Evolutionary conservation across 2,888 invertebrate species (phyloP).

Genomic region (Altica lythri): DNA sequence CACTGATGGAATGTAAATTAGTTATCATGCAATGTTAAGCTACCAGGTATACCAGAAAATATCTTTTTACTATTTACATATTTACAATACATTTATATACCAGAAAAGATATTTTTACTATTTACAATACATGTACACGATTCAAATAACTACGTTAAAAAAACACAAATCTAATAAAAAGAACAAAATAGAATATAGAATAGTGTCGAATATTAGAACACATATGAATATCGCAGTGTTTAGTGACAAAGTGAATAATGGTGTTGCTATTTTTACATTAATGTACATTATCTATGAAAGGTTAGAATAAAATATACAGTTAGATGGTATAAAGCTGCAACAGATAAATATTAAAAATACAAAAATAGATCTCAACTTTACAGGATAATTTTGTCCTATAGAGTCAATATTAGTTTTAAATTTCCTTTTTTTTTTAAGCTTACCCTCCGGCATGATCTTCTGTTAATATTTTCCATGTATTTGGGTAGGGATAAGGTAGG

Average conservation of each 20-base stretch:
- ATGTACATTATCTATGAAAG: constrained; percentile 40
- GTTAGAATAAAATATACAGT: constrained; percentile 53
- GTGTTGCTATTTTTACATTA: constrained; percentile 54
- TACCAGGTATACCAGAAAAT: constrained; percentile 12
- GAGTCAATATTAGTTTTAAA: too few species aligned
- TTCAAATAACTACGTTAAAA: background rate
- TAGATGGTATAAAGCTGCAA: constrained; percentile 50
- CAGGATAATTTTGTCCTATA: constrained; percentile 1
- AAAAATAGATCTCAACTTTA: background rate
- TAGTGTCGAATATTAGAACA: constrained; percentile 18
- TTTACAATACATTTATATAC: background rate
- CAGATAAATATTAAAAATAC: constrained; percentile 34
- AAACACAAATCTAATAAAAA: background rate
- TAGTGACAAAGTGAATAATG: constrained; percentile 28
- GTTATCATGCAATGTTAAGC: constrained; percentile 39
- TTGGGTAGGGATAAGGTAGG: constrained; percentile 7
- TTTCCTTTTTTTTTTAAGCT: too few species aligned
- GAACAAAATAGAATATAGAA: constrained; percentile 1
- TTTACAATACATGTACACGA: too few species aligned
- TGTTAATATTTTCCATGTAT: constrained; percentile 20
- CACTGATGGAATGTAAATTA: constrained; percentile 39
- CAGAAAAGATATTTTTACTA: constrained; percentile 12
- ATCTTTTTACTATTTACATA: too few species aligned
- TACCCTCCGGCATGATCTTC: constrained; percentile 40
- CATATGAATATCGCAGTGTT: constrained; percentile 11